Percentiles rank a stretch among this genome's conserved stretches.
Conservation (phyloP, 2,888 invertebrate species). For the Diachrysia chrysitis region DNA sequence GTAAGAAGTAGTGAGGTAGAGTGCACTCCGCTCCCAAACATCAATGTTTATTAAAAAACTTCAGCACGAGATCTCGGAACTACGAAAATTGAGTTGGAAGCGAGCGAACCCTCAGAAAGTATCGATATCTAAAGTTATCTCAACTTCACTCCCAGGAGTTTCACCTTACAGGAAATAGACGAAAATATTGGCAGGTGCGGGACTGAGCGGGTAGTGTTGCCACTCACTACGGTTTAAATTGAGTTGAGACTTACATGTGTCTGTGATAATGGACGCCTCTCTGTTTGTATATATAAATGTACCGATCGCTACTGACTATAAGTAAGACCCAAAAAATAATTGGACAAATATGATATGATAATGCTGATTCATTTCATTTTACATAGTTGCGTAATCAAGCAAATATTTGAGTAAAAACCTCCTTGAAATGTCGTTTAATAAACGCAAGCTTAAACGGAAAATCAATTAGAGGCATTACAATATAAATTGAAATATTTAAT, state of each 20-base stretch:
- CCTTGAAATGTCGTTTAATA: not conserved
- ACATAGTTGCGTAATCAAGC: too few species aligned
- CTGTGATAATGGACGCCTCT: not conserved
- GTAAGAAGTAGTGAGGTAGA: not conserved
- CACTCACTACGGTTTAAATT: conserved; percentile 29
- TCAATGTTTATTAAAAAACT: conserved; percentile 22
- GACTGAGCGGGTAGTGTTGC: conserved; percentile 23
- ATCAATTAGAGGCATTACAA: not conserved
- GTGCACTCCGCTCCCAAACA: not conserved
- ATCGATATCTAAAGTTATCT: conserved; percentile 26
- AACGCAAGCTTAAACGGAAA: not conserved
- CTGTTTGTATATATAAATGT: too few species aligned
- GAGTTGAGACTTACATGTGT: conserved; percentile 26
- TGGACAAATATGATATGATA: too few species aligned
- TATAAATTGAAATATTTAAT: not conserved
- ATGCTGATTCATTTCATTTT: too few species aligned
- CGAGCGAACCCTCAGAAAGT: not conserved
- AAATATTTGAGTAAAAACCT: not conserved
- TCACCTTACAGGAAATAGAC: conserved; percentile 34
- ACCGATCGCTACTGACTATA: too few species aligned
- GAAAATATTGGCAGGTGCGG: conserved; percentile 35
- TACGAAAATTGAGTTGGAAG: conserved; percentile 8
- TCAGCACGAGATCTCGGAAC: conserved; percentile 11
- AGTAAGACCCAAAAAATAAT: too few species aligned
- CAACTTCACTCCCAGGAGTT: conserved; percentile 33